Evolutionary conservation across 2,113 vertebrate genomes (phyloP), one percentile per base, ranked within the genome.

Genomic region (Macaca mulatta): DNA sequence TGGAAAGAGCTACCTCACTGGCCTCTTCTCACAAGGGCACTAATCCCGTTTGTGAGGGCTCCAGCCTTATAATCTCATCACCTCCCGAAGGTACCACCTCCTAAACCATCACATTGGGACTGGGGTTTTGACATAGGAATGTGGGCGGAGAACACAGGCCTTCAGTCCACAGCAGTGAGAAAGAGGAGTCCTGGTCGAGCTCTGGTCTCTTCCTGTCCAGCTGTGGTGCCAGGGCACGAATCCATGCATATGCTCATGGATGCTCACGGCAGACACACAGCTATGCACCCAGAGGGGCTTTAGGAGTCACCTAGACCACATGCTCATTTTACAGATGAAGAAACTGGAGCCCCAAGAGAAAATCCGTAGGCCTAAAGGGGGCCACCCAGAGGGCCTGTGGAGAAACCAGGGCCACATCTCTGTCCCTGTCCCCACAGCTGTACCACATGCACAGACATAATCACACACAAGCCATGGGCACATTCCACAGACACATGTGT

Each of bases 401-500:
- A 55, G 77, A 32, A 90, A 12, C 8, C 38, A 30, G 55, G 69
- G 40, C 10, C 61, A 7, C 5, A 8, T 72, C 23, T 43, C 30
- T 25, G 23, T 57, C 38, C 61, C 61, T 13, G 38, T 48, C 27
- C 10, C 82, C 1, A 0, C 2, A 55, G 52, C 77, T 57, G 20
- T 27, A 32, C 17, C 8, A 0, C 78, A 23, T 0, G 0, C 8
- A 3, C 74, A 77, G 74, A 45, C 9, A 9, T 1, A 1, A 16
- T 45, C 38, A 12, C 3, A 2, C 57, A 2, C 22, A 57, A 27
- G 55, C 59, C 5, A 5, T 2, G n/a, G 48, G 22, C 23, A 5
- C 0, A 0, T 6, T 48, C 75, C 50, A 4, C 50, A 38, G 78
- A 16, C 1, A 20, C n/a, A 38, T 10, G 1, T 0, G 2, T 2